Base-by-base conservation (phyloP, 1,140 invertebrate genomes). In the Anthonomus grandis region DNA sequence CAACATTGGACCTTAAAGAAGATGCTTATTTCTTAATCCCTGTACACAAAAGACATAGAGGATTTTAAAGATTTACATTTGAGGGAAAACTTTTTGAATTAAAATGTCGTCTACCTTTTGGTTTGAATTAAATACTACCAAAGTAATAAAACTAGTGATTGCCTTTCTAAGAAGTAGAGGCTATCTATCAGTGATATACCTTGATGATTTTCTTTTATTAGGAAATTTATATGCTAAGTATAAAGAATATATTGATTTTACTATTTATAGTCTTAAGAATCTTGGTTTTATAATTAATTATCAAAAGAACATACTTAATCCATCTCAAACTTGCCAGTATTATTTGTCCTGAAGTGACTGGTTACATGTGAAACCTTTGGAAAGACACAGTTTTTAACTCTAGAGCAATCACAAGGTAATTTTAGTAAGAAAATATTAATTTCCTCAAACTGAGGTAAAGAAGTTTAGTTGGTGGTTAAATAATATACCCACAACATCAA, bases 11-110 rank as follows among this genome's bases (percentile, higher is more conserved):
- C 38, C 36, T 67, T 18, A 55, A 64, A 63, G n/a, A n/a, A n/a
- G 65, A 70, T 53, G 66, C 60, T 2, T 70, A 67, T 39, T 67
- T 62, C 60, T 15, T 62, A 15, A 34, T 68, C 17, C 42, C 25
- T 9, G 37, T 58, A 38, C 2, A 42, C 34, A 6, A 19, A 19
- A 25, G 4, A 4, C 13, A n/a, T 39, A 42, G n/a, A n/a, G n/a
- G n/a, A n/a, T n/a, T n/a, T n/a, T n/a, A n/a, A n/a, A n/a, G n/a
- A n/a, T n/a, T n/a, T n/a, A n/a, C n/a, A n/a, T n/a, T n/a, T n/a
- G n/a, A n/a, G n/a, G n/a, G n/a, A n/a, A n/a, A n/a, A n/a, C n/a
- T n/a, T n/a, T n/a, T n/a, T n/a, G n/a, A n/a, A n/a, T n/a, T n/a
- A n/a, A n/a, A n/a, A n/a, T n/a, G n/a, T n/a, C n/a, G n/a, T n/a